phyloP scores from a whole-genome alignment of 2,113 vertebrate species.

The Psammodynastes pulverulentus region DNA sequence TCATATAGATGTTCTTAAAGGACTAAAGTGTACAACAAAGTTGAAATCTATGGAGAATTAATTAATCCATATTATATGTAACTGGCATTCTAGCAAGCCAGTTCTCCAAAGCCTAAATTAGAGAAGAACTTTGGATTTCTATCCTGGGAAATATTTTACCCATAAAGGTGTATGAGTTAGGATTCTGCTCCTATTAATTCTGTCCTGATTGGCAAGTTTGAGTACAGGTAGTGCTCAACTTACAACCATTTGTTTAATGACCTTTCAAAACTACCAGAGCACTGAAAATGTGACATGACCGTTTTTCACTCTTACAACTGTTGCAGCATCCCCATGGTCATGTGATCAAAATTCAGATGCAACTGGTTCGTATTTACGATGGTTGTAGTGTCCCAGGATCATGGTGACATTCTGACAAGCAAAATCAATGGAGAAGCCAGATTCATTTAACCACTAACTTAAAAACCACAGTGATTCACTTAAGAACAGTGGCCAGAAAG shows the following conservation, averaged over 20 bases:
- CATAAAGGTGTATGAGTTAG: not conserved
- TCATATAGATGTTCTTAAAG: not conserved
- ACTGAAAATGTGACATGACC: not conserved
- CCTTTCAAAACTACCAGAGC: not conserved
- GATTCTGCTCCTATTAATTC: not conserved
- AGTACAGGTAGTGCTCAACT: not conserved
- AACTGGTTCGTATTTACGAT: not conserved
- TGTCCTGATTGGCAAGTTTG: not conserved
- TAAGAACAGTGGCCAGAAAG: not conserved
- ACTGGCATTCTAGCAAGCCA: not conserved
- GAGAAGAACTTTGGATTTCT: not conserved
- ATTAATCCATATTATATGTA: not conserved
- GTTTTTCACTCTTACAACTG: not conserved
- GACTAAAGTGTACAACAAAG: not conserved
- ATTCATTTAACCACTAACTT: not conserved
- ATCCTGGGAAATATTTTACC: not conserved
- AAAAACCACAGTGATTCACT: not conserved
- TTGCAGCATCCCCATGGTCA: not conserved
- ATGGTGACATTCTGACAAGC: not conserved
- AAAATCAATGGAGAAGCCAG: not conserved
- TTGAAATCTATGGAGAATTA: not conserved
- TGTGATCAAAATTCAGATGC: not conserved
- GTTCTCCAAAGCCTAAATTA: not conserved
- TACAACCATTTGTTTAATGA: not conserved
- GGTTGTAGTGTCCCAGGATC: not conserved